These are phyloP conservation scores for Toxostoma redivivum DNA, from an alignment of 2,113 vertebrate species.

Conservation along the genomic window DNA sequence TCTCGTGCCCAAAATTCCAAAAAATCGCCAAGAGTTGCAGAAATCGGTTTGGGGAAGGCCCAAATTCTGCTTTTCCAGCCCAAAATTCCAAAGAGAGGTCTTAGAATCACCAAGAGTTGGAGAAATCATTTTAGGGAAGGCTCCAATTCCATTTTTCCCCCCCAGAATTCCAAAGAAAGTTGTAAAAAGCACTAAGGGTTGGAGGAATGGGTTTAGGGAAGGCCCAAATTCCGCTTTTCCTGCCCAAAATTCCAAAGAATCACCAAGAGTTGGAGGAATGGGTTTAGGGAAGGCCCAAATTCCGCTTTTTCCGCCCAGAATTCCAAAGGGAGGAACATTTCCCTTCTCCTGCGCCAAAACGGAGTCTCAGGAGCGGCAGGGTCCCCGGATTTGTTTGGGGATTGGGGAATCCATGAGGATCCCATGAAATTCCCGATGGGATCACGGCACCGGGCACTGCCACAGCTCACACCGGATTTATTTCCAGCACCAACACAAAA, in stretches of 20 bases:
- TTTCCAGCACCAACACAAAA: too few relatives aligned
- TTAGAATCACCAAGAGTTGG: fast-evolving
- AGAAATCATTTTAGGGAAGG: not conserved
- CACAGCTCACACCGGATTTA: not conserved
- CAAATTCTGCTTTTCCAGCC: fast-evolving
- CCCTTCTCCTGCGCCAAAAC: fast-evolving
- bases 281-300: not conserved
- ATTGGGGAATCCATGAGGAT: too few relatives aligned
- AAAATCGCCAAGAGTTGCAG: fast-evolving
- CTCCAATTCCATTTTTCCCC: fast-evolving
- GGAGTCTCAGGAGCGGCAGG: fast-evolving
- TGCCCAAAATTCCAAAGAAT: fast-evolving
- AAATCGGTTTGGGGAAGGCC: too few relatives aligned
- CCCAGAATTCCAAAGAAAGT: too few relatives aligned
- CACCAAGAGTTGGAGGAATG: not conserved
- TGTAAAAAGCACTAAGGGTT: too few relatives aligned
- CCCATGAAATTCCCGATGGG: fast-evolving
- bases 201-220: fast-evolving
- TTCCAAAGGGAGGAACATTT: not conserved
- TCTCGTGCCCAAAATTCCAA: fast-evolving
- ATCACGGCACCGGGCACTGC: not conserved
- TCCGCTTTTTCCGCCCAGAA: fast-evolving
- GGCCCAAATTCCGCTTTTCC: fast-evolving
- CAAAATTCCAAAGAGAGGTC: not conserved
- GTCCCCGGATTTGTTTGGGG: not conserved